Evolutionary conservation across 2,888 invertebrate species (phyloP).

Genomic region (Epirrhoe alternata): DNA sequence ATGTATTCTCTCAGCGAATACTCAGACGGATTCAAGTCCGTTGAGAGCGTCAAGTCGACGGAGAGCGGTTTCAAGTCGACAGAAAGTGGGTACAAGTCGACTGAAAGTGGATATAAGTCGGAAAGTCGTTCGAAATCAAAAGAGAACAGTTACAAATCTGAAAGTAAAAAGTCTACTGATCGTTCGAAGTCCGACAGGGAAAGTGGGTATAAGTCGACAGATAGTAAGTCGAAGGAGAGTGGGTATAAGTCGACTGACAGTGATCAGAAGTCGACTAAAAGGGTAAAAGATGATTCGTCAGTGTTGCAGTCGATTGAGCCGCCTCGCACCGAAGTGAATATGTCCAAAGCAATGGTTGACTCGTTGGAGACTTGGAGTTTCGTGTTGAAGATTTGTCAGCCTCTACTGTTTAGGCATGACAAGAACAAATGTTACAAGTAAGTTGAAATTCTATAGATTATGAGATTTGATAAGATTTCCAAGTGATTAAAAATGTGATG

Average conservation of each 20-base stretch:
- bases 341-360: conserved; percentile 66
- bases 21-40: conserved; percentile 63
- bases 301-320: conserved; percentile 5
- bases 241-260: conserved; percentile 28
- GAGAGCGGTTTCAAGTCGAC: conserved; percentile 6
- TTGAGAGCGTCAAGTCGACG: conserved; percentile 30
- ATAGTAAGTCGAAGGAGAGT: conserved; percentile 28
- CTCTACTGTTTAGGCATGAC: conserved; percentile 75
- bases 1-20: conserved; percentile 58
- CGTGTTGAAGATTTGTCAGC: conserved; percentile 78
- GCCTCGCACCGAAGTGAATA: conserved; percentile 42
- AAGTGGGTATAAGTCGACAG: conserved; percentile 22
- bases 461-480: neutral
- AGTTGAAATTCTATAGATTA: conserved; percentile 41
- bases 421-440: conserved; percentile 78
- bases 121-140: conserved; percentile 24
- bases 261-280: conserved; percentile 17
- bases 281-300: neutral
- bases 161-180: conserved; percentile 13
- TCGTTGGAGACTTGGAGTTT: conserved; percentile 79
- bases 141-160: conserved; percentile 14
- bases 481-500: too few species aligned
- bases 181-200: conserved; percentile 18
- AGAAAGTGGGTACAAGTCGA: conserved; percentile 6
- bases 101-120: conserved; percentile 35